phyloP scores from a whole-genome alignment of 2,797 vertebrate species.

The Danio kyathit region DNA sequence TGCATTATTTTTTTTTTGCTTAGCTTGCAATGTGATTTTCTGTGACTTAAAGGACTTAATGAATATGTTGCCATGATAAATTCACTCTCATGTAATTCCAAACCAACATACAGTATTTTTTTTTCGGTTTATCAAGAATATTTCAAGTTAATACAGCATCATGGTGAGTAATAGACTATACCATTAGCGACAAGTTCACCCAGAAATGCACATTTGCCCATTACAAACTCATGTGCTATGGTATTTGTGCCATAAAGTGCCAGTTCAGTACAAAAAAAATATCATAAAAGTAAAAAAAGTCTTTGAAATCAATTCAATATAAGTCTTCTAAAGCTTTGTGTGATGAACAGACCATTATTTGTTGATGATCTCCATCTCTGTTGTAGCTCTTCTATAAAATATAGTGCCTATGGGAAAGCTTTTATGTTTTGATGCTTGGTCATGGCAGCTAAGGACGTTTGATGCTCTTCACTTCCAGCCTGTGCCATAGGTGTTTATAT shows the following conservation, averaged over 20 bases:
- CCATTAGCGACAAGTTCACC: not conserved
- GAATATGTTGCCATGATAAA: not conserved
- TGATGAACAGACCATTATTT: constrained; percentile 16
- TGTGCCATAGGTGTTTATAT: constrained; percentile 9
- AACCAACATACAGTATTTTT: not conserved
- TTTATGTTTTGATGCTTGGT: constrained; percentile 16
- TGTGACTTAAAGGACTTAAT: not conserved
- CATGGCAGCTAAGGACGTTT: constrained; percentile 1
- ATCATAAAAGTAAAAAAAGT: not conserved
- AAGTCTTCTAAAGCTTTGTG: constrained; percentile 16
- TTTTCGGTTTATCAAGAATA: not conserved
- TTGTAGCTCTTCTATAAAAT: constrained; percentile 8
- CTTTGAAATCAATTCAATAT: not conserved
- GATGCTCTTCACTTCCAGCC: constrained; percentile 2
- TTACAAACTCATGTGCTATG: constrained; percentile 2
- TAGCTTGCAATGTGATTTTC: not conserved
- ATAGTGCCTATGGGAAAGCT: constrained; percentile 20
- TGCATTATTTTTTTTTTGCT: not conserved
- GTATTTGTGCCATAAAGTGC: not conserved
- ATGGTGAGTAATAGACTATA: not conserved
- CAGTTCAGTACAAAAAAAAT: not conserved
- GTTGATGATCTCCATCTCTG: constrained; percentile 22
- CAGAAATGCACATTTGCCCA: not conserved
- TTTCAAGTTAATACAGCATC: not conserved
- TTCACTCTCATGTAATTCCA: not conserved